These are phyloP conservation scores for Himalopsyche anomala DNA, from an alignment of 2,888 invertebrate species.

Conservation along the genomic window DNA sequence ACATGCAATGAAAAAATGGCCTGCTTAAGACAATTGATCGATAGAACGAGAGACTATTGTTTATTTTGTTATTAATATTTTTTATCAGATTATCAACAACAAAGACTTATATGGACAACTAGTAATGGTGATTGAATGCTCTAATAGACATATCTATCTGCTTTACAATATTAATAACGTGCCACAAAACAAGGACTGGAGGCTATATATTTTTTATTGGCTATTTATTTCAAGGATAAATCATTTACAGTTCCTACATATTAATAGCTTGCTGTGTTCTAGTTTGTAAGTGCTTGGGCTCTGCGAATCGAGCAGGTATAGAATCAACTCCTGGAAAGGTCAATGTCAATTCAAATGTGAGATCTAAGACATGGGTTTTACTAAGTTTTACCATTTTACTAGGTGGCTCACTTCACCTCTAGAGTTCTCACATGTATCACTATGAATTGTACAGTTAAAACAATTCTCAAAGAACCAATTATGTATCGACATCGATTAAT, in stretches of 20 bases:
- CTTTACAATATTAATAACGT: not conserved
- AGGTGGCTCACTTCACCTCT: too few relatives aligned
- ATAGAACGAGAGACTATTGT: conserved; percentile 16
- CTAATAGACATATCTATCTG: not conserved
- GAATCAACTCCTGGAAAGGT: too few relatives aligned
- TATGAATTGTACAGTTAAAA: too few relatives aligned
- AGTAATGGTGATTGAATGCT: not conserved
- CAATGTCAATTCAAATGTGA: too few relatives aligned
- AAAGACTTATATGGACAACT: not conserved
- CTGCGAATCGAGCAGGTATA: too few relatives aligned
- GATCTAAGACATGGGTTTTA: too few relatives aligned
- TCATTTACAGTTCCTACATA: not conserved
- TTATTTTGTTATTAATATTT: conserved; percentile 4
- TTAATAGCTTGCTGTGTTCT: too few relatives aligned
- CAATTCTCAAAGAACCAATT: too few relatives aligned
- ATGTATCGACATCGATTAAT: too few relatives aligned
- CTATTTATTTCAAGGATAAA: not conserved
- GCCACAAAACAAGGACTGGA: not conserved
- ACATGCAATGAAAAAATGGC: not conserved
- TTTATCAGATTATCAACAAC: not conserved
- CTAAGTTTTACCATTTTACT: too few relatives aligned
- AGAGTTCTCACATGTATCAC: too few relatives aligned
- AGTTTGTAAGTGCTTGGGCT: too few relatives aligned
- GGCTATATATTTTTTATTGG: not conserved
- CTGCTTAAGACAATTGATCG: conserved; percentile 27